Percentiles rank a stretch among this genome's conserved stretches.
phyloP scores from a whole-genome alignment of 1,140 invertebrate species.

The Zaprionus ornatus region DNA sequence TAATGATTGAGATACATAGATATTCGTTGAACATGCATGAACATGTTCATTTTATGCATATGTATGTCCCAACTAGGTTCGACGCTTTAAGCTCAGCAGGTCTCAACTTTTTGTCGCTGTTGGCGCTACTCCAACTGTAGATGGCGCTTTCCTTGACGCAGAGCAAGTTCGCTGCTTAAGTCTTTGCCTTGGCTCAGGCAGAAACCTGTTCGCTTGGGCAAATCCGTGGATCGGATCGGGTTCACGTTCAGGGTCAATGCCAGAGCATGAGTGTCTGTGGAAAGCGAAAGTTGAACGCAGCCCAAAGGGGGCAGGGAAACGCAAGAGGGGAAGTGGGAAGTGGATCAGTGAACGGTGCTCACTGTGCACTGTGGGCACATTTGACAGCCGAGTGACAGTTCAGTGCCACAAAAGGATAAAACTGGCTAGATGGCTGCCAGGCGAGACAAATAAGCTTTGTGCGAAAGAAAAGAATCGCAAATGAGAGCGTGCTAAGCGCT shows the following conservation, averaged over 20 bases:
- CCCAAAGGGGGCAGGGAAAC: no score
- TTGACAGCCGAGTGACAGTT: conserved; percentile 8
- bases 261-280: conserved; percentile 5
- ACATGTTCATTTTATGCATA: no score
- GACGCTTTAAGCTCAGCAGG: no score
- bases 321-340: neutral
- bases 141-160: conserved; percentile 5
- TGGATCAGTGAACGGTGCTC: neutral
- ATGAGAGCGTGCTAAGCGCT: neutral
- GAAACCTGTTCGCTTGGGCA: conserved; percentile 18
- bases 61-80: no score
- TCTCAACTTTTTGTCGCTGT: neutral
- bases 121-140: conserved; percentile 3
- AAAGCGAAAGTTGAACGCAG: conserved; percentile 25
- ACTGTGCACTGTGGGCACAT: neutral
- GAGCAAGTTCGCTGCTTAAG: conserved; percentile 59
- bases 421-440: neutral
- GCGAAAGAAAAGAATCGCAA: conserved; percentile 2
- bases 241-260: conserved; percentile 42
- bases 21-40: no score
- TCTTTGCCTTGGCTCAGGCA: conserved; percentile 47
- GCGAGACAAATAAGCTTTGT: neutral
- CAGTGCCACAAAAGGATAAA: conserved; percentile 33
- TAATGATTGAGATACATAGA: no score
- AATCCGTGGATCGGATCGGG: conserved; percentile 15